Conservation (phyloP, 2,113 vertebrate genomes). For the Vulpes lagopus region DNA sequence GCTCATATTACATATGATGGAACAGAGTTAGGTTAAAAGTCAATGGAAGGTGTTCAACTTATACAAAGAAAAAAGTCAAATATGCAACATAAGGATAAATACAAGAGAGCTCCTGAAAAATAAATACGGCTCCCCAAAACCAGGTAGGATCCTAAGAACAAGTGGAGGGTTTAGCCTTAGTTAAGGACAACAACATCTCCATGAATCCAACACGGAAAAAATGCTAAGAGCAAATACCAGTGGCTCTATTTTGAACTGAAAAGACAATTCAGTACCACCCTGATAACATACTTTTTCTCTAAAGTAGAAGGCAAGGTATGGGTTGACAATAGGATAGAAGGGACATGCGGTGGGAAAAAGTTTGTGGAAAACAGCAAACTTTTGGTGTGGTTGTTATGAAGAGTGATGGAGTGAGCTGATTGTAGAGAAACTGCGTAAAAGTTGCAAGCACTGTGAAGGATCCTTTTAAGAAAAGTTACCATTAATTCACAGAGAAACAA, state of each 20-base stretch:
- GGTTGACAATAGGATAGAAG: not conserved
- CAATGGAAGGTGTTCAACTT: not conserved
- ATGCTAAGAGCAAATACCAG: not conserved
- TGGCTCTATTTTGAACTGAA: not conserved
- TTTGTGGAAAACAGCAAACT: not conserved
- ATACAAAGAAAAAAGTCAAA: not conserved
- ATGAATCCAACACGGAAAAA: not conserved
- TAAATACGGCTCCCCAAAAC: not conserved
- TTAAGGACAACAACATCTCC: not conserved
- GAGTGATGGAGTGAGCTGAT: not conserved
- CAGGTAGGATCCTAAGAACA: not conserved
- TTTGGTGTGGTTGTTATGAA: not conserved
- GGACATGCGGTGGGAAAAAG: not conserved
- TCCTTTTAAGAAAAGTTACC: not conserved
- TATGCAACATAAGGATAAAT: not conserved
- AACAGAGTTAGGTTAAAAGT: constrained; percentile 4
- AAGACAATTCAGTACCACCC: not conserved
- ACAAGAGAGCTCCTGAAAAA: not conserved
- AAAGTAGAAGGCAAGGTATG: not conserved
- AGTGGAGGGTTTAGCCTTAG: not conserved
- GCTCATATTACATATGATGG: not conserved
- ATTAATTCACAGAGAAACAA: not conserved
- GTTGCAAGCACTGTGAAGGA: not conserved
- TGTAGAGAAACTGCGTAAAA: not conserved
- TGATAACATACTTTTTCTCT: not conserved